Base-by-base conservation (phyloP, 1,140 invertebrate genomes). In the Zophobas morio region DNA sequence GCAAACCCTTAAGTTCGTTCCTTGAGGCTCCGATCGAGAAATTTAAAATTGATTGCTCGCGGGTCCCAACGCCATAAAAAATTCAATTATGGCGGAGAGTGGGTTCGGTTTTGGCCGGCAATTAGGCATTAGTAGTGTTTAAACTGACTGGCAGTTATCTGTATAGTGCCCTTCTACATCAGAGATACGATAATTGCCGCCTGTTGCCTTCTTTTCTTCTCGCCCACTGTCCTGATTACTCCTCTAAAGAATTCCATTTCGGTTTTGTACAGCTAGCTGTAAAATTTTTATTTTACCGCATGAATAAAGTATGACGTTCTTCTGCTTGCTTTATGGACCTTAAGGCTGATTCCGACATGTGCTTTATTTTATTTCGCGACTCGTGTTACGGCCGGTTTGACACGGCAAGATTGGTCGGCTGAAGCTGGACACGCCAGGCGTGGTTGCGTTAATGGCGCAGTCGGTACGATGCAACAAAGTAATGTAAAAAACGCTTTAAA, bases 231-330 rank as follows among this genome's bases (percentile, higher is more conserved):
- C n/a, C 49, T 66, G 60, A 66, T 66, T 66, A 66, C 60, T 20
- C 60, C 60, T 66, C 60, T 66, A 66, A 66, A 66, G 60, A 66
- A 66, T 66, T 66, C 60, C 60, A 66, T 66, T 66, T 66, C 60
- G 60, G 60, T 66, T 66, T 66, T 66, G 60, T 66, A 40, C 33
- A 40, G 37, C 60, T 32, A 33, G 60, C 39, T 40, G 60, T 66
- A 66, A 66, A 66, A 66, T 66, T 66, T 66, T 66, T 66, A 66
- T 66, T 66, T 66, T 40, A 33, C n/a, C 39, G 60, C 60, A 66
- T 66, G 60, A 66, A 66, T 66, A 66, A 66, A 66, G 39, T 66
- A 66, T 51, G 20, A 51, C 49, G 49, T 20, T 51, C 49, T 51
- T 51, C 49, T 20, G 49, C 49, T 20, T 2, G 49, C 49, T 51